Conservation (phyloP, 2,113 vertebrate genomes). For the Orthonyx spaldingii region DNA sequence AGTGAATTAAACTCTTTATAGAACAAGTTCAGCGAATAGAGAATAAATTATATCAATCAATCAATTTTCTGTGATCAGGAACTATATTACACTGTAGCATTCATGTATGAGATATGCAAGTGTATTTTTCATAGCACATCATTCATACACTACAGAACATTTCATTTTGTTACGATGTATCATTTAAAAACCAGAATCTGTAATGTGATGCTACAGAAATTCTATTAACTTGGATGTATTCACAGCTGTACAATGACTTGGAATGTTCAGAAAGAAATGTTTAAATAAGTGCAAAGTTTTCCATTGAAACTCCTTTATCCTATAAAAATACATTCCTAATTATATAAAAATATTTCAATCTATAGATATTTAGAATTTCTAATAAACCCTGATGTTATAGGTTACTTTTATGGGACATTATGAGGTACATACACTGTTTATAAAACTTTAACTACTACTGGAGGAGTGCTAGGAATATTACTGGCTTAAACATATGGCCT, state of each 20-base stretch:
- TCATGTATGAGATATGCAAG: background rate
- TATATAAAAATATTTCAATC: background rate
- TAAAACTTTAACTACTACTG: background rate
- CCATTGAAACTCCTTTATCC: background rate
- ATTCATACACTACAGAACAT: background rate
- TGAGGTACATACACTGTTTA: background rate
- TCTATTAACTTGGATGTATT: background rate
- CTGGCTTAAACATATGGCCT: background rate
- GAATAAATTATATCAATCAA: background rate
- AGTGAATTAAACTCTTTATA: background rate
- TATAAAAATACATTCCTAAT: background rate
- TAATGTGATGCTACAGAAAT: background rate
- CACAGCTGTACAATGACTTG: background rate
- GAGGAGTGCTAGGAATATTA: background rate
- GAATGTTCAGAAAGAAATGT: background rate
- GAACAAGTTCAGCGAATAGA: background rate
- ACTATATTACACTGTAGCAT: background rate
- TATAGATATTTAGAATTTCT: background rate
- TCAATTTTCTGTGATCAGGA: background rate
- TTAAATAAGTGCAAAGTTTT: background rate
- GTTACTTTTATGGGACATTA: background rate
- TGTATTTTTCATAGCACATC: background rate
- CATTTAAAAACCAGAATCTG: slow-evolving; percentile 2
- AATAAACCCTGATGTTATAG: background rate
- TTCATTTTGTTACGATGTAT: slow-evolving; percentile 11